Conservation (phyloP, 2,113 vertebrate species). For the Myrmecobius fasciatus region DNA sequence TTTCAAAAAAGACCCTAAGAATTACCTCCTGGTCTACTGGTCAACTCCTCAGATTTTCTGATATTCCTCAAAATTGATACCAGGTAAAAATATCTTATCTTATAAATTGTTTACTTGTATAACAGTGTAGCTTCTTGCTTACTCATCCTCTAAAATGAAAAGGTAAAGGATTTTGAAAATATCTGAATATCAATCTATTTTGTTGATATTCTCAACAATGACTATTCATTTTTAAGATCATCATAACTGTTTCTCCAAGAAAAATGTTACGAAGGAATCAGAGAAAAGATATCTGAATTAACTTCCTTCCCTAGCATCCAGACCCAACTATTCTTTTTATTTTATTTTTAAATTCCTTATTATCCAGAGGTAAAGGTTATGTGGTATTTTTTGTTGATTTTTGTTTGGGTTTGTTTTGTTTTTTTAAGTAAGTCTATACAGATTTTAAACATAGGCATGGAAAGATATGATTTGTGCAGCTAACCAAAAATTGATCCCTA, state of each 20-base stretch:
- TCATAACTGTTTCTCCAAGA: not conserved
- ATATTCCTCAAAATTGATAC: not conserved
- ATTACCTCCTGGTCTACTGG: not conserved
- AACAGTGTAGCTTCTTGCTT: not conserved
- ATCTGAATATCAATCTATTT: not conserved
- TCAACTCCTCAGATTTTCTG: not conserved
- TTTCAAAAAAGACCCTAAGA: not conserved
- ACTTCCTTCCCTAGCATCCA: not conserved
- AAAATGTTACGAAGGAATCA: not conserved
- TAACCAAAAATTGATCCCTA: constrained; percentile 4
- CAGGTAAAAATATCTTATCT: not conserved
- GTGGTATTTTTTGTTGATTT: too few species aligned
- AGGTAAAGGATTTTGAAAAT: not conserved
- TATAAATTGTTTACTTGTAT: not conserved
- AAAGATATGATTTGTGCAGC: not conserved
- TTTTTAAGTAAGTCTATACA: not conserved
- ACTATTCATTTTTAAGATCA: not conserved
- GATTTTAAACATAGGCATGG: not conserved
- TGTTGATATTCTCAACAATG: not conserved
- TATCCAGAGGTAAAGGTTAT: not conserved
- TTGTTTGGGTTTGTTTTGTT: too few species aligned
- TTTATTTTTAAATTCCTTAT: constrained; percentile 6
- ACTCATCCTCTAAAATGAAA: not conserved
- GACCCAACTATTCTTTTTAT: constrained; percentile 1
- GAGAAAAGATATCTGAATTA: not conserved